phyloP scores from a whole-genome alignment of 2,888 invertebrate genomes.

The Lobophora halterata region DNA sequence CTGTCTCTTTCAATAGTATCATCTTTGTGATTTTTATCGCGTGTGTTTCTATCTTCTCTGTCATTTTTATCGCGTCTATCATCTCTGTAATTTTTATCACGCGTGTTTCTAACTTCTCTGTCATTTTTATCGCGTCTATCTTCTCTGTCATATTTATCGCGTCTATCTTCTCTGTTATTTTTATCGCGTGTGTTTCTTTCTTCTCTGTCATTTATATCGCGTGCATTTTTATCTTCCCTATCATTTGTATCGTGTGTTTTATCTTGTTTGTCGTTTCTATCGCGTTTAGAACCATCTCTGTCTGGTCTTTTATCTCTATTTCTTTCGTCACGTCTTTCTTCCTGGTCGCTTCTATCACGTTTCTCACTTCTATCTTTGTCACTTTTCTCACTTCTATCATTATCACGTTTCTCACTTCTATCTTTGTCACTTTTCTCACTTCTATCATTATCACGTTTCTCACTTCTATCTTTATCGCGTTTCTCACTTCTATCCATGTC shows the following conservation, averaged over 20 bases:
- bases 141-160: conserved; percentile 22
- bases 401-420: neutral
- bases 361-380: conserved; percentile 10
- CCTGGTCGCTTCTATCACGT: too few species aligned
- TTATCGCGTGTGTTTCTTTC: conserved; percentile 8
- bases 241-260: conserved; percentile 17
- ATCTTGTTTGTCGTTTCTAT: conserved; percentile 24
- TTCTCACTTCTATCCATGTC: conserved; percentile 2
- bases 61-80: conserved; percentile 25
- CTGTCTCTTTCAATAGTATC: conserved; percentile 24
- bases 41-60: conserved; percentile 26
- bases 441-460: neutral
- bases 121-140: conserved; percentile 14
- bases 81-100: conserved; percentile 24
- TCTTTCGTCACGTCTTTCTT: too few species aligned
- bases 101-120: conserved; percentile 25
- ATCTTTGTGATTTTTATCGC: conserved; percentile 26
- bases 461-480: neutral
- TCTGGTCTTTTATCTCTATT: conserved; percentile 24
- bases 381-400: conserved; percentile 1
- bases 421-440: conserved; percentile 2
- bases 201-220: conserved; percentile 13
- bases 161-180: conserved; percentile 3
- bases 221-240: conserved; percentile 8
- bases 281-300: conserved; percentile 13